phyloP scores from a whole-genome alignment of 2,888 invertebrate species.

The Conops quadrifasciatus region DNA sequence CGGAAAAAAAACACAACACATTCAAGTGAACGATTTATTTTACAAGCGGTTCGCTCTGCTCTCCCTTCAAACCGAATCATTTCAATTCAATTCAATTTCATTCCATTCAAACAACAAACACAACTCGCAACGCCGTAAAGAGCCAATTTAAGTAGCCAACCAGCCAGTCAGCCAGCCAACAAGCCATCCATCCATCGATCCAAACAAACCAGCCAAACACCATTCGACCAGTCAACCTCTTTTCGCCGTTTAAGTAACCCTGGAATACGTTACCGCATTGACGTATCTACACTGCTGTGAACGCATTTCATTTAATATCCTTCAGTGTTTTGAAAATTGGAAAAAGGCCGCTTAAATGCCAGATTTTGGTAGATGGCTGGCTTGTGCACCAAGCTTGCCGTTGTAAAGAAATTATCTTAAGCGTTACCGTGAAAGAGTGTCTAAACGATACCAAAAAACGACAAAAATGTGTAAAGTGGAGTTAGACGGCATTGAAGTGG shows the following conservation, averaged over 20 bases:
- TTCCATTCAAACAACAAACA: conserved; percentile 22
- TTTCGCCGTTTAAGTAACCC: conserved; percentile 30
- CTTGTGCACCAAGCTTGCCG: no score
- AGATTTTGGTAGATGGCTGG: no score
- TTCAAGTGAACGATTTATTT: conserved; percentile 17
- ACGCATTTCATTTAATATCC: not conserved
- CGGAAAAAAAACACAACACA: not conserved
- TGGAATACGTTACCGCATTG: conserved; percentile 25
- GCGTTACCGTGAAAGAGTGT: not conserved
- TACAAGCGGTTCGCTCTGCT: not conserved
- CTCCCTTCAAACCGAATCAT: conserved; percentile 16
- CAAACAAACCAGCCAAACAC: not conserved
- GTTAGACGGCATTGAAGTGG: not conserved
- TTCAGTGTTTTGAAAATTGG: no score
- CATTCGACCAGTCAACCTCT: conserved; percentile 6
- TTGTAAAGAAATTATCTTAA: not conserved
- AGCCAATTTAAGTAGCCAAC: conserved; percentile 24
- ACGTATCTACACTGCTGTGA: conserved; percentile 25
- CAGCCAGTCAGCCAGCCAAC: conserved; percentile 19
- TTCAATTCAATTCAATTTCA: conserved; percentile 22
- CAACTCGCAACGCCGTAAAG: not conserved
- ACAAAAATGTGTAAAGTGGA: not conserved
- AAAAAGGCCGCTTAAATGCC: no score
- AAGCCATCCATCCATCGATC: not conserved
- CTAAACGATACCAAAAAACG: not conserved